Base-by-base conservation (phyloP, 1,140 invertebrate genomes). In the Xylocopa sonorina region DNA sequence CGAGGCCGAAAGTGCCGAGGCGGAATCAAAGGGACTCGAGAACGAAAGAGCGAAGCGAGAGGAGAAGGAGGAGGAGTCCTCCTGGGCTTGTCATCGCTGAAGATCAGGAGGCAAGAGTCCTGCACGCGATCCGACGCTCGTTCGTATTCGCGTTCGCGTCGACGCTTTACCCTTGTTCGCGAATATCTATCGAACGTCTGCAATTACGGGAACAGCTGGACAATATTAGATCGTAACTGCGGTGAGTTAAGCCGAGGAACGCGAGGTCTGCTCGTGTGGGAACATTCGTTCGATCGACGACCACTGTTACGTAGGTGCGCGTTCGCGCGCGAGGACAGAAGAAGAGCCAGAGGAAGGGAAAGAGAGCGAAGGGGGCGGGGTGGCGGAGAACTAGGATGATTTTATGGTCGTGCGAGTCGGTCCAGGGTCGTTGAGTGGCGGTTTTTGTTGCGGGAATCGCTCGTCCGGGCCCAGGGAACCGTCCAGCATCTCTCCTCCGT, bases 311-410 rank as follows among this genome's bases (percentile, higher is more conserved):
- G n/a, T n/a, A n/a, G n/a, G n/a, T n/a, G n/a, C n/a, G n/a, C n/a
- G n/a, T n/a, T n/a, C n/a, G 24, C 3, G 10, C 9, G 9, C 3
- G 0, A 3, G 1, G 4, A 7, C 43, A 53, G 38, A n/a, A 68
- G n/a, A n/a, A 41, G 29, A 43, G 21, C 46, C 32, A 46, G 24
- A 12, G 43, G 46, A 29, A 14, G 9, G 29, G 21, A n/a, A 34
- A 7, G n/a, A 50, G 29, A 67, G 50, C 41, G 16, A 32, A 9
- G 53, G 24, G n/a, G 46, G 14, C 34, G 72, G 71, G 82, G 84
- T 85, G 81, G 77, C 69, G 84, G 88, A 88, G 86, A 90, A 90
- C 89, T 90, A 91, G 88, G 85, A 91, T 90, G 87, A 90, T 90
- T 91, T 91, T 91, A 92, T 90, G 89, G 82, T 90, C 87, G 82